Base-by-base conservation (phyloP, 2,113 vertebrate genomes). In the Hiodon tergisus region DNA sequence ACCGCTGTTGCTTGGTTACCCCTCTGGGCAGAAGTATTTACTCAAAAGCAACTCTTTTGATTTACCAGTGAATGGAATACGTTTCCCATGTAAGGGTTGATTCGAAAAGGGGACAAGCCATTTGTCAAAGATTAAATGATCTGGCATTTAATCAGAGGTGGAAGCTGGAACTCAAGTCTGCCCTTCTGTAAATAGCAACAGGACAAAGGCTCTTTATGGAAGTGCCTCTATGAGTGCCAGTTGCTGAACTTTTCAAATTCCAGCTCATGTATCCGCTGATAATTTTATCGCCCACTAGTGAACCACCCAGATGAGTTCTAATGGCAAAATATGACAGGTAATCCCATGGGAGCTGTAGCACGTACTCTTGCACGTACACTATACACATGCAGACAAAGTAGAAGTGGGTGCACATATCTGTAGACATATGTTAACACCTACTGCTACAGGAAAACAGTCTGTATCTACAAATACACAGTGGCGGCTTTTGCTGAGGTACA, bases 1-100 rank as follows among this genome's bases (percentile, higher is more conserved):
- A 13, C 9, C 59, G 65, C 65, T 5, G 73, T 75, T 67, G 73
- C 73, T 59, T 75, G 65, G 54, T 67, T 75, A 68, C 73, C 59
- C n/a, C 54, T 16, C 31, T 31, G 55, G 54, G 65, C 46, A 31
- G 48, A 46, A 17, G 54, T 57, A 66, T 6, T 48, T 14, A 13
- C 46, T 59, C 63, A 59, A n/a, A 54, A 9, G 47, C 52, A 3
- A 16, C 52, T 65, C 31, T 8, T 72, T 72, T 58, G 57, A 3
- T 6, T 50, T 71, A 50, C 52, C 51, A 3, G 55, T 46, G 52
- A 16, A 48, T 10, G 63, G 53, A 66, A 61, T 60, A 13, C 10
- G 59, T 62, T 72, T 51, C 51, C 52, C 58, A 72, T 46, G 7
- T 48, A 62, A 3, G 10, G 54, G n/a, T 71, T 14, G 9, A 9